These are phyloP conservation scores for Urosaurus nigricauda DNA, from an alignment of 2,797 vertebrate species.

Conservation along the genomic window DNA sequence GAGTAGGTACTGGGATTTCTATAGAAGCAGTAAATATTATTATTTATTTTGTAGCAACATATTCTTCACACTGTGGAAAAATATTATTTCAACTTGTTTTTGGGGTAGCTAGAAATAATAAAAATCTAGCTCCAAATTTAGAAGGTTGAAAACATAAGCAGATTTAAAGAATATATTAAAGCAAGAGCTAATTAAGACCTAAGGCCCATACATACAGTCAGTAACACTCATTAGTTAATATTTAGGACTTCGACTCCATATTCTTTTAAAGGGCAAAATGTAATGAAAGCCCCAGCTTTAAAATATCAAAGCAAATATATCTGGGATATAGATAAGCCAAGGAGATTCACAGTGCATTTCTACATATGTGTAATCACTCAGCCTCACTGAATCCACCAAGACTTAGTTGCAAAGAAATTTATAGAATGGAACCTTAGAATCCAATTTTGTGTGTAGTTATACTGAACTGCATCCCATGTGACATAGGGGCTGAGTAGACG, in stretches of 20 bases:
- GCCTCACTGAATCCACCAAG: not conserved
- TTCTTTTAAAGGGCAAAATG: not conserved
- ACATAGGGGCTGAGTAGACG: not conserved
- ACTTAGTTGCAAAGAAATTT: not conserved
- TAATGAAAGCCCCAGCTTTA: not conserved
- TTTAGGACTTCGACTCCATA: not conserved
- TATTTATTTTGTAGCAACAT: not conserved
- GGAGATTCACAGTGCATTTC: not conserved
- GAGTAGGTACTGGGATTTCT: not conserved
- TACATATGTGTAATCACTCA: too few species aligned
- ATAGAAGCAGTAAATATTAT: conserved; percentile 12
- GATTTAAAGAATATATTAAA: conserved; percentile 15
- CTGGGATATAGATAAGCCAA: not conserved
- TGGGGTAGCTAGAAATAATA: not conserved
- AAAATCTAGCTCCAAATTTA: not conserved
- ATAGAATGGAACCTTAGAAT: not conserved
- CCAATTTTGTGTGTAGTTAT: not conserved
- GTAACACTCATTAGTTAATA: not conserved
- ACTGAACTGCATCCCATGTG: too few species aligned
- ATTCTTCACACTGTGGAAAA: not conserved
- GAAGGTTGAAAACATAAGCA: not conserved
- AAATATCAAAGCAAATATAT: not conserved
- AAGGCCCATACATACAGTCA: not conserved
- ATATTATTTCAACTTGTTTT: not conserved
- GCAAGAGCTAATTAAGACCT: conserved; percentile 3